Conservation (phyloP, 2,113 vertebrate genomes). For the Tragelaphus scriptus region DNA sequence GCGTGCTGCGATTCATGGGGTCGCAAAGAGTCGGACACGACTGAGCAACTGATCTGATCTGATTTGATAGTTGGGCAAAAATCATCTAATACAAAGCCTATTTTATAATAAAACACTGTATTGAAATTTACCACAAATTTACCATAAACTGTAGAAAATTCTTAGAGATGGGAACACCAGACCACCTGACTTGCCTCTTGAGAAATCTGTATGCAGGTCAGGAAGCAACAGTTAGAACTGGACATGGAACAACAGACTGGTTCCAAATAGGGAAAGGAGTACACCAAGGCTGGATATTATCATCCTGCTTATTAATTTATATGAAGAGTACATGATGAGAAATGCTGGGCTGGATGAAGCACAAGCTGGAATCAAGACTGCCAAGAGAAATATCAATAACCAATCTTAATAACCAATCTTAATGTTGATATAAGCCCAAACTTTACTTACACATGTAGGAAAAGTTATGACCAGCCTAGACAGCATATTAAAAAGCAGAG, state of each 20-base stretch:
- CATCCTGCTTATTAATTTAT: background rate
- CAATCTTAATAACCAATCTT: background rate
- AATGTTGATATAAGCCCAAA: background rate
- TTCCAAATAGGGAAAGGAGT: background rate
- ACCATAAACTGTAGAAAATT: background rate
- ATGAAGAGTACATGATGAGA: background rate
- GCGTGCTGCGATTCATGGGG: too few relatives aligned
- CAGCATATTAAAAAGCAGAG: background rate
- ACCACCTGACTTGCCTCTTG: background rate
- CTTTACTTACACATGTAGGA: background rate
- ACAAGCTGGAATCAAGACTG: background rate
- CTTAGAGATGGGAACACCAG: background rate
- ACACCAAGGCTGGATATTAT: background rate
- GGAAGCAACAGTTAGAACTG: background rate
- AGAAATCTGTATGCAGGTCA: background rate
- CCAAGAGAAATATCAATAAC: background rate
- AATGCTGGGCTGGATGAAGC: background rate
- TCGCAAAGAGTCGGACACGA: too few relatives aligned
- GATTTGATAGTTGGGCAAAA: background rate
- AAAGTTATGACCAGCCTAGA: background rate
- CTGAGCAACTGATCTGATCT: too few relatives aligned
- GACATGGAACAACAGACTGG: background rate
- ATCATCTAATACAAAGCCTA: background rate
- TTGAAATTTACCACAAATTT: background rate
- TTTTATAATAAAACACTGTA: background rate